Base-by-base conservation (phyloP, 1,140 invertebrate genomes). In the Drosophila albomicans region DNA sequence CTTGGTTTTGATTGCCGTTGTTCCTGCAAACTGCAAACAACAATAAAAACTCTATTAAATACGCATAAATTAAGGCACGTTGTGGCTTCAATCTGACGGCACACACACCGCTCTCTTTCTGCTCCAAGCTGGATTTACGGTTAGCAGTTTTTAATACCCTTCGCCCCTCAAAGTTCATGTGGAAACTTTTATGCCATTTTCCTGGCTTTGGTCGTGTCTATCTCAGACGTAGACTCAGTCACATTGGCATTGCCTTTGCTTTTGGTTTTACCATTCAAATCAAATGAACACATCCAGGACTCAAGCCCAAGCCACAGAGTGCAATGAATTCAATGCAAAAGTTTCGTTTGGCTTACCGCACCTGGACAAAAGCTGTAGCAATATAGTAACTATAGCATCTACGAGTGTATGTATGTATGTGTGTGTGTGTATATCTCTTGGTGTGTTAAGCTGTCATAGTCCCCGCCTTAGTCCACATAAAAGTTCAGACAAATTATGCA, bases 41-140 rank as follows among this genome's bases (percentile, higher is more conserved):
- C 81, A 88, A 88, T 88, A 88, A 88, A 88, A 88, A 88, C 81
- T 85, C 84, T 81, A 88, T 88, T 88, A 89, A 88, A 88, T 89
- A 89, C 81, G 84, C 85, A 88, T 88, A 88, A 89, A 89, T 88
- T 88, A 89, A 73, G 85, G 56, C 7, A 46, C 46, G 57, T 48
- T 57, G 68, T 56, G 68, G 68, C 30, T 64, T 64, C 32, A 38
- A 38, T 57, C 43, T 6, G 20, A 15, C n/a, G 28, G 32, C 51
- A 32, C 8, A 3, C 45, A 15, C 16, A 48, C 48, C 15, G n/a
- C 3, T 35, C 10, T 6, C 51, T 13, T 13, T 3, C 15, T 16
- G 2, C 52, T 38, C 8, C 30, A 16, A 35, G 57, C 71, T 82
- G 80, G 56, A 63, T 78, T 88, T 84, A 84, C 76, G 69, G 85